Evolutionary conservation across 1,140 invertebrate species (phyloP).

Genomic region (Maconellicoccus hirsutus): DNA sequence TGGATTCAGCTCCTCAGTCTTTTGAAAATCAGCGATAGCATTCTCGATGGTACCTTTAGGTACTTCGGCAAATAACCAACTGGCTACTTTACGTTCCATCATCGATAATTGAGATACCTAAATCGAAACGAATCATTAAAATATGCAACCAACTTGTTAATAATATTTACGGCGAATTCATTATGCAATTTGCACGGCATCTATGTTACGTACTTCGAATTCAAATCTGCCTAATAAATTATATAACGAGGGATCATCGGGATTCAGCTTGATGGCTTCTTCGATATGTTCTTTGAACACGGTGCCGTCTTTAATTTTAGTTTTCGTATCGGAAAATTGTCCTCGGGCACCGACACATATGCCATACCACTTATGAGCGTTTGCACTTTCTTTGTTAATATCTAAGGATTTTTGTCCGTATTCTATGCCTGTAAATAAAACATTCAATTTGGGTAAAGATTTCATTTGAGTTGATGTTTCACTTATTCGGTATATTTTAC

Average conservation of each 20-base stretch:
- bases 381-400: conserved; percentile 40
- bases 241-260: conserved; percentile 51
- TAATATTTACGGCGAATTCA: neutral
- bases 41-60: conserved; percentile 52
- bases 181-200: conserved; percentile 11
- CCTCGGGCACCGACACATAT: conserved; percentile 53
- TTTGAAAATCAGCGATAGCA: conserved; percentile 49
- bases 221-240: conserved; percentile 57
- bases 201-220: conserved; percentile 45
- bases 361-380: conserved; percentile 70
- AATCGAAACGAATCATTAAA: neutral
- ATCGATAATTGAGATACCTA: conserved; percentile 50
- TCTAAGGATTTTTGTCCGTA: conserved; percentile 47
- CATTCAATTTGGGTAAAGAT: no score
- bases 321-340: conserved; percentile 47
- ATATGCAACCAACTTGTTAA: neutral
- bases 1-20: conserved; percentile 48
- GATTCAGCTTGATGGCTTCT: conserved; percentile 50
- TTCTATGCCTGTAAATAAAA: conserved; percentile 39
- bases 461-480: conserved; percentile 32
- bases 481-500: neutral
- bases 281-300: conserved; percentile 60
- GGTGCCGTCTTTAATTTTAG: conserved; percentile 55
- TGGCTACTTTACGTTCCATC: conserved; percentile 58
- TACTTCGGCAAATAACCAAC: conserved; percentile 52